These are phyloP conservation scores for Ditylenchus dipsaci DNA, from an alignment of 1,140 invertebrate genomes.

Conservation along the genomic window DNA sequence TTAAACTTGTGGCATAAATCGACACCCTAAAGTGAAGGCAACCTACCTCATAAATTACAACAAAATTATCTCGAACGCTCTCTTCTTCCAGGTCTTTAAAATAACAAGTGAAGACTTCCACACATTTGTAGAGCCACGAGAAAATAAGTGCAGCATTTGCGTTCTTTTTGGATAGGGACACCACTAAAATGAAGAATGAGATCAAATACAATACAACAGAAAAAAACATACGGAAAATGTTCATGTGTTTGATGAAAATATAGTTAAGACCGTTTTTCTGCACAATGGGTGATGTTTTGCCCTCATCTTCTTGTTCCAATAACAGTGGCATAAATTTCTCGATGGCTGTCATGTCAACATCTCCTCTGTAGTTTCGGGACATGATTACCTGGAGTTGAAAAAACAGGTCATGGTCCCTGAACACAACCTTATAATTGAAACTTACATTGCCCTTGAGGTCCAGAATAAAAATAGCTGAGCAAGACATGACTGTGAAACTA, in stretches of 20 bases:
- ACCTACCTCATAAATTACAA: slow-evolving; percentile 98
- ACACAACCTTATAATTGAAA: too few relatives aligned
- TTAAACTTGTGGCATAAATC: too few relatives aligned
- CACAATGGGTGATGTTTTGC: slow-evolving; percentile 61
- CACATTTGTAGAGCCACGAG: slow-evolving; percentile 98
- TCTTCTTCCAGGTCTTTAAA: slow-evolving; percentile 99
- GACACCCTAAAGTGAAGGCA: slow-evolving; percentile 93
- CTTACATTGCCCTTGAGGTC: too few relatives aligned
- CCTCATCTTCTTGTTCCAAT: slow-evolving; percentile 77
- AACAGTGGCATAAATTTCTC: slow-evolving; percentile 98
- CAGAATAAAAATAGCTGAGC: too few relatives aligned
- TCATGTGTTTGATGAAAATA: slow-evolving; percentile 96
- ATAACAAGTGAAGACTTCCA: slow-evolving; percentile 92
- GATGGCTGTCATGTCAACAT: slow-evolving; percentile 90
- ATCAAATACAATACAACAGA: not conserved
- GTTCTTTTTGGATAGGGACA: slow-evolving; percentile 94
- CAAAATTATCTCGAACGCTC: slow-evolving; percentile 97
- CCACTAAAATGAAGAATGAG: slow-evolving; percentile 65
- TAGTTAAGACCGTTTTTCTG: slow-evolving; percentile 87
- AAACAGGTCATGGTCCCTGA: too few relatives aligned
- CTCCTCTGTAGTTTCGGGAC: slow-evolving; percentile 92
- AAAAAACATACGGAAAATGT: slow-evolving; percentile 70
- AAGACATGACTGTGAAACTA: too few relatives aligned
- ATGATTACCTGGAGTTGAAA: slow-evolving; percentile 74
- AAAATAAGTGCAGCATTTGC: slow-evolving; percentile 93